A percentile compares a stretch with the other conserved stretches of the same genome.
Evolutionary conservation across 2,888 invertebrate species (phyloP).

Genomic region (Scrobipalpa costella): DNA sequence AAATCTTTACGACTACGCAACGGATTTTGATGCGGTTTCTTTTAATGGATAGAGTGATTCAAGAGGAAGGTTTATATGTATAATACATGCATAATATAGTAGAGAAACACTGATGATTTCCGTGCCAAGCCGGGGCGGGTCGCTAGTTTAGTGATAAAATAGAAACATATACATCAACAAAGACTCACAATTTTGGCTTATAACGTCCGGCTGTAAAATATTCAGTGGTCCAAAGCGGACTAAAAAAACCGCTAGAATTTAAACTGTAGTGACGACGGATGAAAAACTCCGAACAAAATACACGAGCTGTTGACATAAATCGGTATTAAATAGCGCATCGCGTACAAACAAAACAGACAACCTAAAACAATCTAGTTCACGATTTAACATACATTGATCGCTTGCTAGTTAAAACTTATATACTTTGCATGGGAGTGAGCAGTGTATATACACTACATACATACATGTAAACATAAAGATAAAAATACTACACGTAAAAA

Average conservation of each 20-base stretch:
- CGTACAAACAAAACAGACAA: neutral
- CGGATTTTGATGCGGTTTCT: too few species aligned
- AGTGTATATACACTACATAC: too few species aligned
- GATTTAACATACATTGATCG: neutral
- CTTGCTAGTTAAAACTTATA: neutral
- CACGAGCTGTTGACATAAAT: constrained; percentile 12
- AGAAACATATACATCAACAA: too few species aligned
- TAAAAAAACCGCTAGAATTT: constrained; percentile 6
- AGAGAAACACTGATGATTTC: too few species aligned
- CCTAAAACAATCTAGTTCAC: neutral
- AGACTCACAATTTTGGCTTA: neutral
- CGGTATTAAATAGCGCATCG: constrained; percentile 9
- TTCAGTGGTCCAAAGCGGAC: neutral
- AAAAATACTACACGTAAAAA: too few species aligned
- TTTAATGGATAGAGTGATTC: too few species aligned
- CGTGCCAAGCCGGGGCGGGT: too few species aligned
- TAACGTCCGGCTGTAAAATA: neutral
- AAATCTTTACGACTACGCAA: too few species aligned
- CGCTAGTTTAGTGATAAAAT: too few species aligned
- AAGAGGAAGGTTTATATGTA: too few species aligned
- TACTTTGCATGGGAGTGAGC: neutral
- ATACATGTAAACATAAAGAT: too few species aligned
- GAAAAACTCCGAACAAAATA: constrained; percentile 11
- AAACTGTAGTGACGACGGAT: neutral
- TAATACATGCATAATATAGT: too few species aligned